These are phyloP conservation scores for Psophia crepitans DNA, from an alignment of 2,113 vertebrate species.

Conservation along the genomic window DNA sequence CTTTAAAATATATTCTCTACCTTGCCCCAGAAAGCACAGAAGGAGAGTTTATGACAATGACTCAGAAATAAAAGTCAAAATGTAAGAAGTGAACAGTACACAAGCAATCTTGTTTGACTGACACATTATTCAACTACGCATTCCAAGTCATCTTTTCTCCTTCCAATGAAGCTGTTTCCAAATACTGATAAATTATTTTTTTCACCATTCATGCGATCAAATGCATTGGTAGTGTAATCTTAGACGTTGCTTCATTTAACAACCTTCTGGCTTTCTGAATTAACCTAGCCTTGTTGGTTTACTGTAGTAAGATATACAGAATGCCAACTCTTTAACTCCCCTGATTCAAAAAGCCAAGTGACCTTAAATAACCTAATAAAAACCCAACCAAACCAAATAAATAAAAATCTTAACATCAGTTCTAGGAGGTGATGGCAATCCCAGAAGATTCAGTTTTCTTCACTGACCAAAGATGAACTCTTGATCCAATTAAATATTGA, in stretches of 20 bases:
- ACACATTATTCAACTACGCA: neutral
- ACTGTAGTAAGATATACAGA: neutral
- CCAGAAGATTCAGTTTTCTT: neutral
- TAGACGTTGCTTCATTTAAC: neutral
- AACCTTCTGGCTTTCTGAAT: neutral
- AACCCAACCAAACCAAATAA: no score
- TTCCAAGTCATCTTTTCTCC: neutral
- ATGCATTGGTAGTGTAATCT: neutral
- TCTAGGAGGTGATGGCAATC: neutral
- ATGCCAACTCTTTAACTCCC: neutral
- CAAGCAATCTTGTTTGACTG: neutral
- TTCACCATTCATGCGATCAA: neutral
- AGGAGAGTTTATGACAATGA: neutral
- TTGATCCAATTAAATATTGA: neutral
- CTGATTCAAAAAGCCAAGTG: neutral
- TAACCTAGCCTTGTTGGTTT: neutral
- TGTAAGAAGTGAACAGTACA: neutral
- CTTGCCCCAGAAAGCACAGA: neutral
- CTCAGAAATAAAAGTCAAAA: neutral
- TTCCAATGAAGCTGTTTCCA: neutral
- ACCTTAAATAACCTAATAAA: neutral
- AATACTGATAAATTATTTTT: neutral
- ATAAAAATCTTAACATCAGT: neutral
- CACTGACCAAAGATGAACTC: neutral
- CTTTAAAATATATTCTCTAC: neutral